Evolutionary conservation across 2,113 vertebrate species (phyloP), one percentile per base, ranked within the genome.

Genomic region (Platysteira castanea): DNA sequence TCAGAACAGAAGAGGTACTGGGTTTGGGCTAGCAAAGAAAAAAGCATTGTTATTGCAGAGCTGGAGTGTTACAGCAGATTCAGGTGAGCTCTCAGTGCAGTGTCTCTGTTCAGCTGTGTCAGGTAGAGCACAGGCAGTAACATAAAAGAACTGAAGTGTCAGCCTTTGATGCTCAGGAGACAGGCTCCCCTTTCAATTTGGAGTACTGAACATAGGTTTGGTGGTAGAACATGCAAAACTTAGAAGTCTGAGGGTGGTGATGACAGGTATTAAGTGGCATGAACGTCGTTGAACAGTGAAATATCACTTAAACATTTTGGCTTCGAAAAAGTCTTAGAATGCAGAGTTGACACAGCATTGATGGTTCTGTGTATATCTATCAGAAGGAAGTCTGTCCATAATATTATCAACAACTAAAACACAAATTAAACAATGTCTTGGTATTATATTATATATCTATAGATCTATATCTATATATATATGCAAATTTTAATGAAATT

Each of bases 161-260:
- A 94, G 71, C 17, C 67, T 95, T 95, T 96, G 63, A 90, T 93
- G 59, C 80, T 91, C 39, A 80, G 79, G 84, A 90, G 87, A 44
- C 50, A 88, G 75, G 37, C 19, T 94, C 26, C 35, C 11, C 71
- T 93, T 93, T 96, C 67, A 94, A 88, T 70, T 1, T 49, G 59
- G 87, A 91, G 39, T 88, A 63, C 15, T 57, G 93, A 89, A 53
- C 20, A 8, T 8, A 73, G n/a, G 22, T 33, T 83, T 79, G 57
- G 70, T 84, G 44, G 65, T n/a, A 89, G 68, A 91, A 88, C 67
- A 70, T 13, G 28, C 35, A 83, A 86, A 84, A 68, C 47, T 15
- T 10, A 77, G 63, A 37, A 81, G 35, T 91, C 28, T 94, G 63
- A 88, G 63, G 23, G 52, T 0, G 1, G 42, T 3, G 3, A 59